Conservation (phyloP, 1,140 invertebrate species). For the Formica exsecta region DNA sequence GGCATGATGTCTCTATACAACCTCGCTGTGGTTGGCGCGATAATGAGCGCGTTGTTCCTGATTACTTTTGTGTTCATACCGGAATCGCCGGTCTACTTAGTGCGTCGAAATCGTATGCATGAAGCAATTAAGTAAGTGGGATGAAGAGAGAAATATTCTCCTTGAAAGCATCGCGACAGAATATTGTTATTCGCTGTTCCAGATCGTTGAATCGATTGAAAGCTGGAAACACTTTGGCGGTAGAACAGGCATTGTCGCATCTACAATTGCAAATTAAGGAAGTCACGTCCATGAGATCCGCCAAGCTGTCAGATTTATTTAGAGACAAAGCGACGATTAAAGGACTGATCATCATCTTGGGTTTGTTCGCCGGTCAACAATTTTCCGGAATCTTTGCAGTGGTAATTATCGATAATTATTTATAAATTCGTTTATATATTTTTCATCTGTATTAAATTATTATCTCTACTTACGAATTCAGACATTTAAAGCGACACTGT, state of each 20-base stretch:
- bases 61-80: constrained; percentile 87
- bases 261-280: constrained; percentile 79
- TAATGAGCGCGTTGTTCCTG: constrained; percentile 85
- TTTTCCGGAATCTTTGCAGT: constrained; percentile 83
- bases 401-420: constrained; percentile 72
- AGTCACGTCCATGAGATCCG: constrained; percentile 48
- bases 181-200: constrained; percentile 40
- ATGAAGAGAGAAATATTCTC: constrained; percentile 32
- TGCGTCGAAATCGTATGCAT: constrained; percentile 78
- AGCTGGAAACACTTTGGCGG: constrained; percentile 83
- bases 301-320: constrained; percentile 76
- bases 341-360: constrained; percentile 85
- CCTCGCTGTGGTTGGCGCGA: constrained; percentile 83
- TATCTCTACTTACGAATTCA: not conserved
- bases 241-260: constrained; percentile 77
- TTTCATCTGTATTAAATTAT: not conserved
- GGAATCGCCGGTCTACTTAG: constrained; percentile 87
- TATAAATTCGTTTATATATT: not conserved
- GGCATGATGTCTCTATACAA: constrained; percentile 85
- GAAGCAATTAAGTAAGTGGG: constrained; percentile 81
- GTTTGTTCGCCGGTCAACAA: constrained; percentile 83
- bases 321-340: constrained; percentile 80
- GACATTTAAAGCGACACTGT: not conserved
- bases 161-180: not conserved
- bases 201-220: constrained; percentile 87